phyloP scores from a whole-genome alignment of 2,888 invertebrate genomes.

The Patella ulyssiponensis region DNA sequence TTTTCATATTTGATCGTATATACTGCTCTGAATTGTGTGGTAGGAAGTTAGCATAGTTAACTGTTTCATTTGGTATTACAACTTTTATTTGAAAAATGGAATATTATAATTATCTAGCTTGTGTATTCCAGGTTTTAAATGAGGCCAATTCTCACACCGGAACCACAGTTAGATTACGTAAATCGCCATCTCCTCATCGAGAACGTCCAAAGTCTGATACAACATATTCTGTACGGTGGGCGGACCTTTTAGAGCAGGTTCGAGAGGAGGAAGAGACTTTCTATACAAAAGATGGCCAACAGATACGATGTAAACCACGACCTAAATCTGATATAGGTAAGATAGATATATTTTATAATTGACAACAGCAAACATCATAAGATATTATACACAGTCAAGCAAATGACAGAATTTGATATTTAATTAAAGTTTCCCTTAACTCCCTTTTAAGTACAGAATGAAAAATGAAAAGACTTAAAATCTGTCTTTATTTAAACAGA shows the following conservation, averaged over 20 bases:
- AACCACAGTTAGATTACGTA: constrained; percentile 47
- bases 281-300: constrained; percentile 35
- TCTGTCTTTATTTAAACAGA: too few species aligned
- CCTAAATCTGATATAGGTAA: constrained; percentile 64
- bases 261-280: constrained; percentile 39
- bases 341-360: background rate
- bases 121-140: constrained; percentile 15
- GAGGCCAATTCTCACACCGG: constrained; percentile 1
- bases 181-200: constrained; percentile 52
- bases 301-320: constrained; percentile 45
- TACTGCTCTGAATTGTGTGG: too few species aligned
- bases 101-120: background rate
- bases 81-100: too few species aligned
- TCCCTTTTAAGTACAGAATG: too few species aligned
- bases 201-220: constrained; percentile 62
- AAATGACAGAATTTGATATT: too few species aligned
- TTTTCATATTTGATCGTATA: too few species aligned
- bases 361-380: too few species aligned
- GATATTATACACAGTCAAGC: too few species aligned
- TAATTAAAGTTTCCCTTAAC: too few species aligned
- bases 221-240: constrained; percentile 55
- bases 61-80: too few species aligned
- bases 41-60: too few species aligned
- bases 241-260: constrained; percentile 51
- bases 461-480: too few species aligned